Evolutionary conservation across 2,797 vertebrate genomes (phyloP).

Genomic region (Megaceryle alcyon): DNA sequence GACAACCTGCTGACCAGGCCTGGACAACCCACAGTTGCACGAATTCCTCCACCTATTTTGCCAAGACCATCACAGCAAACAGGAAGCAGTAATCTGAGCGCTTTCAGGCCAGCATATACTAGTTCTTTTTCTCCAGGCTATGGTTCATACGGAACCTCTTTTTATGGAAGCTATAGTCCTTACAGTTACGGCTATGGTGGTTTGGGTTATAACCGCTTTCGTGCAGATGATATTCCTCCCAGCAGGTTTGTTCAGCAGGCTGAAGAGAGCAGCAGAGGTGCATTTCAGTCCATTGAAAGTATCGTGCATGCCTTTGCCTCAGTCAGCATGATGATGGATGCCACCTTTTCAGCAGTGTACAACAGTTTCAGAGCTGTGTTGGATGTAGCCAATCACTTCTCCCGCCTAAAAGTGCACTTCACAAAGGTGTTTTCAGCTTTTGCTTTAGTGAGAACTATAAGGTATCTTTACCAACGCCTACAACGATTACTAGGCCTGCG

Average conservation of each 20-base stretch:
- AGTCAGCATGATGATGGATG: constrained; percentile 98
- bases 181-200: constrained; percentile 85
- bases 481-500: constrained; percentile 88
- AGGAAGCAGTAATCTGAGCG: constrained; percentile 63
- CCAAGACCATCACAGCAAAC: constrained; percentile 86
- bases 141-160: constrained; percentile 87
- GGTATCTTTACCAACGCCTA: constrained; percentile 88
- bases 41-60: constrained; percentile 88
- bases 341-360: constrained; percentile 96
- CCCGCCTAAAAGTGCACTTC: constrained; percentile 92
- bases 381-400: constrained; percentile 97
- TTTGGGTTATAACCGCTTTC: constrained; percentile 86
- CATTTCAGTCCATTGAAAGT: constrained; percentile 98
- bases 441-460: constrained; percentile 91
- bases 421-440: constrained; percentile 95
- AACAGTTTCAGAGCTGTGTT: constrained; percentile 97
- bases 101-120: constrained; percentile 87
- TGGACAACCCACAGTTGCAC: constrained; percentile 79
- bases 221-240: constrained; percentile 84
- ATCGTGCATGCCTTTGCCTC: constrained; percentile 97
- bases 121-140: constrained; percentile 86
- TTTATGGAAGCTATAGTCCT: constrained; percentile 89
- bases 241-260: constrained; percentile 97
- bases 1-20: constrained; percentile 76
- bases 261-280: constrained; percentile 95